Evolutionary conservation across 2,797 vertebrate genomes (phyloP).

Genomic region (Chiloscyllium punctatum): DNA sequence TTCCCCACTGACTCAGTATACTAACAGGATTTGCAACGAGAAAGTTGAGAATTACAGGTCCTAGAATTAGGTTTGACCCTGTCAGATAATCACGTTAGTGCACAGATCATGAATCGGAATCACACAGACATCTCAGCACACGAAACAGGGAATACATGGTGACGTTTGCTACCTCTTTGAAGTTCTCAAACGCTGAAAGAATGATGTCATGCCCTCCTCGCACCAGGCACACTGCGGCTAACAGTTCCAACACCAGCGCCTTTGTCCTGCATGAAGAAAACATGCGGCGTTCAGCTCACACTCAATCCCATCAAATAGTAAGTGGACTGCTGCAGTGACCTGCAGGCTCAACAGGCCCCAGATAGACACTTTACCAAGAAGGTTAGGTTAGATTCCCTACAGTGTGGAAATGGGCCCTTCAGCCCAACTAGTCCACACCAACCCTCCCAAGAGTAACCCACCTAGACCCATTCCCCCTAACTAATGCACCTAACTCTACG

Average conservation of each 20-base stretch:
- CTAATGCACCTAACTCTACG: too few relatives aligned
- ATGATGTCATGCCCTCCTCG: conserved; percentile 92
- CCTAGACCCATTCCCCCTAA: too few relatives aligned
- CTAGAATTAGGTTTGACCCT: background rate
- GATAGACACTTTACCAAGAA: background rate
- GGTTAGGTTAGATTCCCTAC: background rate
- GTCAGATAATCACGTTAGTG: background rate
- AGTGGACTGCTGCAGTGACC: too few relatives aligned
- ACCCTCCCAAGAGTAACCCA: too few relatives aligned
- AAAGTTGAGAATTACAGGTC: background rate
- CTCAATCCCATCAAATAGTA: background rate
- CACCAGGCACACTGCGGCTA: conserved; percentile 89
- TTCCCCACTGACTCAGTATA: background rate
- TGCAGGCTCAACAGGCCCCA: background rate
- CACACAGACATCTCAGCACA: background rate
- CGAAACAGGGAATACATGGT: background rate
- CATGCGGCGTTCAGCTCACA: background rate
- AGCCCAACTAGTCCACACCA: too few relatives aligned
- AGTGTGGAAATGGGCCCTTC: too few relatives aligned
- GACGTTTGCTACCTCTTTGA: conserved; percentile 71
- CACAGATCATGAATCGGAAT: background rate
- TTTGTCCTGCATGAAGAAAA: conserved; percentile 66
- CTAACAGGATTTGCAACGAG: background rate
- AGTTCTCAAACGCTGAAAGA: conserved; percentile 86
- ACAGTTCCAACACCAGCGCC: conserved; percentile 83